A percentile compares a stretch with the other conserved stretches of the same genome.
Evolutionary conservation across 2,113 vertebrate genomes (phyloP).

Genomic region (Nothoprocta pentlandii): DNA sequence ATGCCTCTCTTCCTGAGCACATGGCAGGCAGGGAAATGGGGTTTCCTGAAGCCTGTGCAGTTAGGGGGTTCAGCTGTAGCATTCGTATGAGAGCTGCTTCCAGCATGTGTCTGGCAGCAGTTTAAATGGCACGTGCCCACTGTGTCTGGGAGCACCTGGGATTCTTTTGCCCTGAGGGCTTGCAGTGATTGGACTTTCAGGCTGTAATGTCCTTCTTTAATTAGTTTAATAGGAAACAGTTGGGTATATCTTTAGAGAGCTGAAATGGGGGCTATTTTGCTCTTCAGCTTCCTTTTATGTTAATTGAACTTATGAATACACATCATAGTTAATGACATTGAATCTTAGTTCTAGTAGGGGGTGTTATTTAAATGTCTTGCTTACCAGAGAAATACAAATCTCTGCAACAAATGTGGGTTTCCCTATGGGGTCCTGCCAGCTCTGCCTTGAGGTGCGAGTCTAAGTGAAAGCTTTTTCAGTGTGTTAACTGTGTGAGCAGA

Average conservation of each 20-base stretch:
- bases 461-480: not conserved
- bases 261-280: not conserved
- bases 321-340: not conserved
- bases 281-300: conserved; percentile 6
- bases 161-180: not conserved
- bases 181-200: not conserved
- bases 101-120: not conserved
- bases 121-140: not conserved
- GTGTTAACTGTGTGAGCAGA: not conserved
- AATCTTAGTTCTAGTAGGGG: not conserved
- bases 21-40: not conserved
- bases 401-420: not conserved
- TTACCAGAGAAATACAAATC: not conserved
- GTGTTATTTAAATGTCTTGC: not conserved
- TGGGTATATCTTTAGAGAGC: not conserved
- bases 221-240: conserved; percentile 3
- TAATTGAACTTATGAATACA: not conserved
- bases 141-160: not conserved
- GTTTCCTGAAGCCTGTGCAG: not conserved
- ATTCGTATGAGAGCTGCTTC: not conserved
- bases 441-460: not conserved
- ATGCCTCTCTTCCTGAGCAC: not conserved
- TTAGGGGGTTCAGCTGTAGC: not conserved
- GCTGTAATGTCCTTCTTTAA: conserved; percentile 2
- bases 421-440: not conserved